Evolutionary conservation across 2,113 vertebrate species (phyloP).

Genomic region (Bettongia penicillata): DNA sequence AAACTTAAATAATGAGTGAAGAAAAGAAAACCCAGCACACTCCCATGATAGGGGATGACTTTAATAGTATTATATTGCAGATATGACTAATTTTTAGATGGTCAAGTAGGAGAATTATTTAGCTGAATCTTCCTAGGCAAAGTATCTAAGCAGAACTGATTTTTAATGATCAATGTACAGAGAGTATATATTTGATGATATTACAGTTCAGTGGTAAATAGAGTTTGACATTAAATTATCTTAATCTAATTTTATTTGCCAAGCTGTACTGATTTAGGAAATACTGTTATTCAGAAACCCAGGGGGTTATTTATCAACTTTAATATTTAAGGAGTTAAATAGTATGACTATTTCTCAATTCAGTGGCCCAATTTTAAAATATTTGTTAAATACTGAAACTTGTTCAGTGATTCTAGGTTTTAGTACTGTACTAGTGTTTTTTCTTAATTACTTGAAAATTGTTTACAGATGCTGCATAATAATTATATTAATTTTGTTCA

Average conservation of each 20-base stretch:
- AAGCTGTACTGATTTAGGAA: conserved; percentile 8
- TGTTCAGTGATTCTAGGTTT: conserved; percentile 61
- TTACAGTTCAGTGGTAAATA: not conserved
- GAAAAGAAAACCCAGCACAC: not conserved
- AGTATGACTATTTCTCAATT: conserved; percentile 47
- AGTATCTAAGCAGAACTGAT: conserved; percentile 34
- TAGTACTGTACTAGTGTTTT: conserved; percentile 62
- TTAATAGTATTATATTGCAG: conserved; percentile 1
- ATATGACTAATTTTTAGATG: conserved; percentile 20
- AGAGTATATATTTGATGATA: not conserved
- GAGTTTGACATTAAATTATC: conserved; percentile 17
- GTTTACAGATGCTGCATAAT: conserved; percentile 66
- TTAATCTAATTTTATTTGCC: conserved; percentile 14
- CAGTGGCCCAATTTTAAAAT: conserved; percentile 57
- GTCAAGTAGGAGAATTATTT: not conserved
- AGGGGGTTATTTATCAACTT: conserved; percentile 25
- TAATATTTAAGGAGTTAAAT: conserved; percentile 60
- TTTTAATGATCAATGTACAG: conserved; percentile 26
- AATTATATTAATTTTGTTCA: conserved; percentile 72
- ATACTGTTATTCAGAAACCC: conserved; percentile 28
- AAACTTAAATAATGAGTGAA: not conserved
- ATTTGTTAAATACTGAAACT: conserved; percentile 52
- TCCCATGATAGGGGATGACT: not conserved
- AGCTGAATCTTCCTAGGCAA: not conserved
- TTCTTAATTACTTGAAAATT: conserved; percentile 65